Conservation (phyloP, 2,113 vertebrate genomes). For the Pao palembangensis region DNA sequence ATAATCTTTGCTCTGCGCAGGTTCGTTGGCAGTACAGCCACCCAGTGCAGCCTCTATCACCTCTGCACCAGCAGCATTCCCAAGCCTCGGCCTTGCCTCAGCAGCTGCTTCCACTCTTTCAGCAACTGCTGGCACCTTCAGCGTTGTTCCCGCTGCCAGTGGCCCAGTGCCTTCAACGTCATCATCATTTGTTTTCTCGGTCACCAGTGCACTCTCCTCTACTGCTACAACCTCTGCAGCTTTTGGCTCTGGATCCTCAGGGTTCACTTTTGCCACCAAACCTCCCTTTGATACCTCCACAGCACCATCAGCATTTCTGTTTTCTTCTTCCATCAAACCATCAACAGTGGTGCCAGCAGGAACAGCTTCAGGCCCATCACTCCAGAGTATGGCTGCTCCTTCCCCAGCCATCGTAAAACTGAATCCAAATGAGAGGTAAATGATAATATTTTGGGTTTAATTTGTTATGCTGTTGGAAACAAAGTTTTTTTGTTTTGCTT, state of each 20-base stretch:
- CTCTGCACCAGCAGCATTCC: conserved; percentile 29
- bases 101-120: conserved; percentile 23
- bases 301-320: conserved; percentile 60
- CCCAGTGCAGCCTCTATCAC: conserved; percentile 35
- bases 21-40: conserved; percentile 33
- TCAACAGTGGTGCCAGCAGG: conserved; percentile 43
- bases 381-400: conserved; percentile 55
- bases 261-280: conserved; percentile 51
- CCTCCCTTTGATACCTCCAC: conserved; percentile 41
- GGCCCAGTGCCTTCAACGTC: conserved; percentile 16
- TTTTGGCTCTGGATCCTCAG: conserved; percentile 52
- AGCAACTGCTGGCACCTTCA: conserved; percentile 38
- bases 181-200: conserved; percentile 68
- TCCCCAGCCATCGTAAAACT: conserved; percentile 75
- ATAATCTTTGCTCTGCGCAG: conserved; percentile 33
- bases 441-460: background rate
- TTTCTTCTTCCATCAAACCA: conserved; percentile 72
- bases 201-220: conserved; percentile 39
- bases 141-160: conserved; percentile 19
- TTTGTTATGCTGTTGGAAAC: background rate
- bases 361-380: conserved; percentile 24
- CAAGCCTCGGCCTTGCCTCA: conserved; percentile 43
- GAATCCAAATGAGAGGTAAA: conserved; percentile 89
- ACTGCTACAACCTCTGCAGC: conserved; percentile 41
- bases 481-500: background rate